Evolutionary conservation across 2,888 invertebrate genomes (phyloP).

Genomic region (Drosophila anomelani): DNA sequence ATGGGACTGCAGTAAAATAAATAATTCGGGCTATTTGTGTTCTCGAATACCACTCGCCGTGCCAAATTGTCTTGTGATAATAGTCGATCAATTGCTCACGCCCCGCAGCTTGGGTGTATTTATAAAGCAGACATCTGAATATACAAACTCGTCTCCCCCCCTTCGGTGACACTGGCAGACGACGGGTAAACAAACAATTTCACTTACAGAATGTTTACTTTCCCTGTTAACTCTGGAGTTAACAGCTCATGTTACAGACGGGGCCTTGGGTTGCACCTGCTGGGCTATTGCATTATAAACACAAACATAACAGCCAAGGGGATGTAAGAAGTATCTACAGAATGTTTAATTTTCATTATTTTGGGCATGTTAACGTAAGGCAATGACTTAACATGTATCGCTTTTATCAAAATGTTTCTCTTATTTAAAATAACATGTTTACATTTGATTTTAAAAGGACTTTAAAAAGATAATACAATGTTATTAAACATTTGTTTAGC

Average conservation of each 20-base stretch:
- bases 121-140: conserved; percentile 35
- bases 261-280: not conserved
- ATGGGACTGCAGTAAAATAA: conserved; percentile 12
- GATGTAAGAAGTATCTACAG: not conserved
- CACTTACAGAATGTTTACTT: not conserved
- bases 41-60: conserved; percentile 12
- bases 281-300: not conserved
- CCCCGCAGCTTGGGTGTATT: conserved; percentile 17
- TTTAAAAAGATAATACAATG: no score
- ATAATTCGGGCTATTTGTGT: conserved; percentile 26
- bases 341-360: not conserved
- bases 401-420: no score
- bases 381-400: no score
- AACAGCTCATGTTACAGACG: not conserved
- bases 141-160: not conserved
- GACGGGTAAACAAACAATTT: conserved; percentile 35
- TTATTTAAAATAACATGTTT: no score
- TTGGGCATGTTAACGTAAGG: not conserved
- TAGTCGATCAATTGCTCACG: conserved; percentile 36
- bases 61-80: conserved; percentile 44
- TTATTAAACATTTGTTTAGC: no score
- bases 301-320: not conserved
- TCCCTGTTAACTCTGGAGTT: conserved; percentile 1
- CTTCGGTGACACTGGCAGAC: conserved; percentile 13
- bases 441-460: no score